These are phyloP conservation scores for Burhinus oedicnemus DNA, from an alignment of 2,113 vertebrate species.

Conservation along the genomic window DNA sequence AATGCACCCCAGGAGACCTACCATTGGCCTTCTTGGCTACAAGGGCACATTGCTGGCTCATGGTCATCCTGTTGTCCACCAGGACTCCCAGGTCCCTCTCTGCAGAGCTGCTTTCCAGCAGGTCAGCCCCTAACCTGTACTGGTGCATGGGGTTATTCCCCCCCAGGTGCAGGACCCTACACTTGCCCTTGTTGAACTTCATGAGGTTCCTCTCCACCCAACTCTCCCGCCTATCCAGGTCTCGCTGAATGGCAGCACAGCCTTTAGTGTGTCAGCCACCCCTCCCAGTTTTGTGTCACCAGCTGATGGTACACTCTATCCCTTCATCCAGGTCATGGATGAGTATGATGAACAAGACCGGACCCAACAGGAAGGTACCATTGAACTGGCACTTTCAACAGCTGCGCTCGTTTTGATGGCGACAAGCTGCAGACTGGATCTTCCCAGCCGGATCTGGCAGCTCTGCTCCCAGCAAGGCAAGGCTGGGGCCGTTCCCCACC, in stretches of 20 bases:
- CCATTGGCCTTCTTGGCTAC: not conserved
- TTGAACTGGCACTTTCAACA: not conserved
- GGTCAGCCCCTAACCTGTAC: not conserved
- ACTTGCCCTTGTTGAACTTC: not conserved
- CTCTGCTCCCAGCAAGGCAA: no score
- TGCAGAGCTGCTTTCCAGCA: not conserved
- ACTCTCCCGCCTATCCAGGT: not conserved
- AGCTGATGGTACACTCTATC: no score
- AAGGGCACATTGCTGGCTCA: not conserved
- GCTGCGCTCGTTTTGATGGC: no score
- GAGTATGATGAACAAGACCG: no score
- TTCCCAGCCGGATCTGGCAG: not conserved
- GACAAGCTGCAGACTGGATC: rapidly evolving
- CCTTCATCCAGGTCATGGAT: no score
- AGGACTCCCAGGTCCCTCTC: not conserved
- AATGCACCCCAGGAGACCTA: not conserved
- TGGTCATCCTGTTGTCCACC: not conserved
- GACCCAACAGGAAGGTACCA: not conserved
- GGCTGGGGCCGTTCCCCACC: not conserved
- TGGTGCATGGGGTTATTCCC: not conserved
- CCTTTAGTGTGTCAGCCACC: not conserved
- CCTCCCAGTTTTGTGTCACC: no score
- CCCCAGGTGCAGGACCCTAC: not conserved
- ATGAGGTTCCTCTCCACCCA: not conserved
- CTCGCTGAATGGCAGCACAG: not conserved